phyloP scores from a whole-genome alignment of 2,113 vertebrate genomes.

The Bubo bubo region DNA sequence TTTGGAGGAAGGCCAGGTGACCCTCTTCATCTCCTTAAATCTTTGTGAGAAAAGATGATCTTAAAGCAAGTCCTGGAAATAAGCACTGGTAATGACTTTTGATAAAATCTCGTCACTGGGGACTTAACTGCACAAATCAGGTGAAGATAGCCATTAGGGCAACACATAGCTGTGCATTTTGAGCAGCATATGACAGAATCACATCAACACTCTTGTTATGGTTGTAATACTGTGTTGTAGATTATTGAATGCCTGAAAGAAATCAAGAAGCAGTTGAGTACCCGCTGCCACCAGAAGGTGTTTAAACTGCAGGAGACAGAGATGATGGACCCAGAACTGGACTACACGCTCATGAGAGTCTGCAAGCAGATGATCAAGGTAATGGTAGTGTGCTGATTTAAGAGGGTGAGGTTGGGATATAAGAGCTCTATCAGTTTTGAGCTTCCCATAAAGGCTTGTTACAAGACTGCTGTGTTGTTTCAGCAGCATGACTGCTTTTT shows the following conservation, averaged over 20 bases:
- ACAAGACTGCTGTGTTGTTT: neutral
- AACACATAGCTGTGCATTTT: neutral
- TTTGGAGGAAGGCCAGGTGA: neutral
- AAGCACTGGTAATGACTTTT: neutral
- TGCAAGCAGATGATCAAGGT: constrained; percentile 99
- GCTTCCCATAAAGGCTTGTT: neutral
- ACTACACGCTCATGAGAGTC: constrained; percentile 95
- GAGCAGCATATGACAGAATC: neutral
- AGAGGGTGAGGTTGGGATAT: neutral
- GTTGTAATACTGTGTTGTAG: constrained; percentile 59
- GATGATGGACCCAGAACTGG: constrained; percentile 95
- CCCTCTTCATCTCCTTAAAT: neutral
- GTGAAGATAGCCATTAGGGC: neutral
- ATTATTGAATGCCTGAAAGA: constrained; percentile 97
- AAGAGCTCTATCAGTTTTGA: neutral
- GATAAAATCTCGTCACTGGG: neutral
- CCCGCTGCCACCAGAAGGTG: constrained; percentile 89
- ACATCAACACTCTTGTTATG: neutral
- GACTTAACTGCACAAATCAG: neutral
- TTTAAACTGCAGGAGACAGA: constrained; percentile 95
- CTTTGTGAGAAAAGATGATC: neutral
- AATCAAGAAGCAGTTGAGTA: constrained; percentile 85
- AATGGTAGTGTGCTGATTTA: neutral
- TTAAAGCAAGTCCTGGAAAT: neutral
- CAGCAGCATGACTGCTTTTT: neutral